These are phyloP conservation scores for Archips xylosteana DNA, from an alignment of 2,888 invertebrate genomes.

Conservation along the genomic window DNA sequence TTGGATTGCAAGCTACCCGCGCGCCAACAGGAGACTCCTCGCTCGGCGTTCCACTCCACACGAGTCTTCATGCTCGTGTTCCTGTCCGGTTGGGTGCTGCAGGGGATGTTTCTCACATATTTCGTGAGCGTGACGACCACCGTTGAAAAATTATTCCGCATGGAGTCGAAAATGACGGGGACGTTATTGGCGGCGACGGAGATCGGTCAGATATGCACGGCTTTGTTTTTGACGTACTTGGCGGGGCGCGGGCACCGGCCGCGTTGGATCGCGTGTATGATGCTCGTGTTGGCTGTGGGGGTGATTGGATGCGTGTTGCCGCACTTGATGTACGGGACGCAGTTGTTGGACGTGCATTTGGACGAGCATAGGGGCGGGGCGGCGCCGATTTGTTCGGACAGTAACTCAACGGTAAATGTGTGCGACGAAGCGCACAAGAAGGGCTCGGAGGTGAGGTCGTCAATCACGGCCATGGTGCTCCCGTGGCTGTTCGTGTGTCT, in stretches of 20 bases:
- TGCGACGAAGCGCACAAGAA: constrained; percentile 87
- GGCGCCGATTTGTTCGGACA: constrained; percentile 65
- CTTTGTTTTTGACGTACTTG: constrained; percentile 94
- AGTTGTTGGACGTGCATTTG: constrained; percentile 84
- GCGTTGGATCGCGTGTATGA: constrained; percentile 97
- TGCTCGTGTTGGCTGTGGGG: constrained; percentile 94
- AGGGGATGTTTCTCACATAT: constrained; percentile 97
- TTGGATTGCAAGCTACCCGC: constrained; percentile 91
- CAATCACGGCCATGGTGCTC: constrained; percentile 92
- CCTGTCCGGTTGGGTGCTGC: constrained; percentile 93
- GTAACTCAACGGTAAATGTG: constrained; percentile 56
- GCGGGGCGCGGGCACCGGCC: constrained; percentile 97
- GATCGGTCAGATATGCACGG: constrained; percentile 96
- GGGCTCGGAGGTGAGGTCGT: constrained; percentile 89
- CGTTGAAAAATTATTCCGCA: constrained; percentile 96
- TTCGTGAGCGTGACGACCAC: constrained; percentile 97
- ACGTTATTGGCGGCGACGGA: constrained; percentile 96
- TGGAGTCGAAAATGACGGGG: constrained; percentile 96
- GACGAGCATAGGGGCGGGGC: constrained; percentile 70
- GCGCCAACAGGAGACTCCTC: constrained; percentile 85
- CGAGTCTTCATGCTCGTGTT: constrained; percentile 95
- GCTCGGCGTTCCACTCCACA: constrained; percentile 92
- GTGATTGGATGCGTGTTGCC: constrained; percentile 95
- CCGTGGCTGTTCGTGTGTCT: constrained; percentile 95
- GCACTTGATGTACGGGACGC: constrained; percentile 93